Percentiles rank a stretch among this genome's conserved stretches.
These are phyloP conservation scores for Marisa cornuarietis DNA, from an alignment of 1,140 invertebrate genomes.

Conservation along the genomic window DNA sequence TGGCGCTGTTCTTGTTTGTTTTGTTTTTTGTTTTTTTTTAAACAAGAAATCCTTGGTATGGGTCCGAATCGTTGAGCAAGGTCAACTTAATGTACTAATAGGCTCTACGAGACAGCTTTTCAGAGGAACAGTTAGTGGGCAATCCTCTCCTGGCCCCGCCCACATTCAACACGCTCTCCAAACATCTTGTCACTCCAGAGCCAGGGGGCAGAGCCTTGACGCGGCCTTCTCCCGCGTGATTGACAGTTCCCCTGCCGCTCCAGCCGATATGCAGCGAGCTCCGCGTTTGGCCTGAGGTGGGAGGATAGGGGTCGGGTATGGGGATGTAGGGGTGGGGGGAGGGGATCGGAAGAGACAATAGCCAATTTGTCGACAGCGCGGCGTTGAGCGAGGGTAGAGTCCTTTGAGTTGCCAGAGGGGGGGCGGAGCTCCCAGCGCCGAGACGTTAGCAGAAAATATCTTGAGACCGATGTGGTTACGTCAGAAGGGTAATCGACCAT, in stretches of 20 bases:
- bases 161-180: neutral
- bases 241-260: neutral
- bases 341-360: conserved; percentile 1
- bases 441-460: neutral
- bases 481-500: conserved; percentile 22
- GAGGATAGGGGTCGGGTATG: neutral
- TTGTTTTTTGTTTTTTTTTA: no score
- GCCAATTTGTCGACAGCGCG: conserved; percentile 10
- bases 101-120: no score
- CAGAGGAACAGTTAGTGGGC: no score
- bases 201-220: neutral
- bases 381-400: neutral
- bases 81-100: no score
- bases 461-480: neutral
- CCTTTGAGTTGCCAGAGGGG: neutral
- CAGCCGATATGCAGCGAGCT: neutral
- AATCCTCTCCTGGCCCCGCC: no score
- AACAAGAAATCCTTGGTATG: no score
- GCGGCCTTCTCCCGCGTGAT: neutral
- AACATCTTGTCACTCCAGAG: neutral
- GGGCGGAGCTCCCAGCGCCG: neutral
- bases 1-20: no score
- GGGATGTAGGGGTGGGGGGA: no score
- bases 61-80: no score
- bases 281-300: neutral